Evolutionary conservation across 1,140 invertebrate species (phyloP).

Genomic region (Plodia interpunctella): DNA sequence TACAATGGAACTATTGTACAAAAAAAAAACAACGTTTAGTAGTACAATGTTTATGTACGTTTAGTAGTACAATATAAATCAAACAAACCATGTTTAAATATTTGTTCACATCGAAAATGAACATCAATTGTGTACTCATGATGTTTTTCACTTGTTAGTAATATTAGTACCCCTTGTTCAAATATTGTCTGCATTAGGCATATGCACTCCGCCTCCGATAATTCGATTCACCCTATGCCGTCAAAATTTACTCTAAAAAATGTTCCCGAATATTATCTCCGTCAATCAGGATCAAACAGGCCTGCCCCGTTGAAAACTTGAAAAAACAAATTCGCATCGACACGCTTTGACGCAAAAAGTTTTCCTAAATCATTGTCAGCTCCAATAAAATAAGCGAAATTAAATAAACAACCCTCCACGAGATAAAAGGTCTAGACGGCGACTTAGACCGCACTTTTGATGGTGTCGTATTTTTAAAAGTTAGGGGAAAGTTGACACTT

Average conservation of each 20-base stretch:
- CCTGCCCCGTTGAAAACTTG: constrained; percentile 31
- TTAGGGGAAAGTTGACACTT: constrained; percentile 74
- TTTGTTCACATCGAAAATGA: constrained; percentile 12
- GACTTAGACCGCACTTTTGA: constrained; percentile 63
- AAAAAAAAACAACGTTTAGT: no score
- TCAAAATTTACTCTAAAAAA: constrained; percentile 46
- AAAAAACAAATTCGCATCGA: constrained; percentile 39
- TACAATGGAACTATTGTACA: no score
- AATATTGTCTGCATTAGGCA: constrained; percentile 26
- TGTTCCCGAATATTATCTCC: constrained; percentile 56
- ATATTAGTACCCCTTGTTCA: constrained; percentile 26
- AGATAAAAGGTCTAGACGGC: constrained; percentile 71
- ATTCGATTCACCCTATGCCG: constrained; percentile 45
- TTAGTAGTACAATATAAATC: background rate
- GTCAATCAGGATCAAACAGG: constrained; percentile 69
- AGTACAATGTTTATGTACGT: no score
- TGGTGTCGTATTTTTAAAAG: constrained; percentile 70
- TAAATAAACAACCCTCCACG: constrained; percentile 65
- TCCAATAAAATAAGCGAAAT: constrained; percentile 70
- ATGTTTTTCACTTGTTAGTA: constrained; percentile 11
- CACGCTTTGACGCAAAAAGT: constrained; percentile 41
- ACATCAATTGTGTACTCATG: background rate
- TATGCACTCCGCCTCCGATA: constrained; percentile 39
- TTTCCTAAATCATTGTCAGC: constrained; percentile 68
- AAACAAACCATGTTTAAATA: background rate